phyloP scores from a whole-genome alignment of 2,113 vertebrate genomes.

The Spea multiplicata region DNA sequence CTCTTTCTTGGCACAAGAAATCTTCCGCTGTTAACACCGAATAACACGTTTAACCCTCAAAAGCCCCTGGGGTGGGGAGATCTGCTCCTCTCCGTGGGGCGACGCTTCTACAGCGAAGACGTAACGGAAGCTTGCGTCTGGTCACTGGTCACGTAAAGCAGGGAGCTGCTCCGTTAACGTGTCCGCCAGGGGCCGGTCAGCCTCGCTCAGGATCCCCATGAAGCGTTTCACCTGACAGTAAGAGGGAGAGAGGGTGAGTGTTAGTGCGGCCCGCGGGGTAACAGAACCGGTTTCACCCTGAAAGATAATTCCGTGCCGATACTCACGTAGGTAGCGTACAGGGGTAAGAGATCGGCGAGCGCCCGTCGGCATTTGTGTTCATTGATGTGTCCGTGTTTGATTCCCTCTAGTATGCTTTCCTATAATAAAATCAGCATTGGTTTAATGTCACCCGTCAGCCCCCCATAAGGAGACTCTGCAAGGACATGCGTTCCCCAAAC shows the following conservation, averaged over 20 bases:
- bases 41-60: too few species aligned
- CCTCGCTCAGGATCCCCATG: constrained; percentile 70
- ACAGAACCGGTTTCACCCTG: not conserved
- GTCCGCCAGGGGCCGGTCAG: constrained; percentile 75
- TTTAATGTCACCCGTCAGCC: too few species aligned
- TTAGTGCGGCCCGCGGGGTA: too few species aligned
- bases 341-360: constrained; percentile 71
- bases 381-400: constrained; percentile 77
- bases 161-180: constrained; percentile 62
- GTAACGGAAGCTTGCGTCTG: not conserved
- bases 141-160: not conserved
- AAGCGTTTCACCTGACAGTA: constrained; percentile 79
- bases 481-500: too few species aligned
- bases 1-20: too few species aligned
- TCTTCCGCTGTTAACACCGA: too few species aligned
- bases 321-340: constrained; percentile 78
- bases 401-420: constrained; percentile 73
- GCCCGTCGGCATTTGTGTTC: constrained; percentile 74
- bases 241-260: constrained; percentile 35
- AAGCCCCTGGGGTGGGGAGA: too few species aligned
- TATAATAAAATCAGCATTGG: constrained; percentile 49
- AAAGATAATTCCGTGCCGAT: not conserved
- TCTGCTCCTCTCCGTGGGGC: too few species aligned
- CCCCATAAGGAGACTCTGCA: too few species aligned
- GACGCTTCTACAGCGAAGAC: too few species aligned